A percentile compares a stretch with the other conserved stretches of the same genome.
These are phyloP conservation scores for Brachyhypopomus gauderio DNA, from an alignment of 2,113 vertebrate genomes.

Conservation along the genomic window DNA sequence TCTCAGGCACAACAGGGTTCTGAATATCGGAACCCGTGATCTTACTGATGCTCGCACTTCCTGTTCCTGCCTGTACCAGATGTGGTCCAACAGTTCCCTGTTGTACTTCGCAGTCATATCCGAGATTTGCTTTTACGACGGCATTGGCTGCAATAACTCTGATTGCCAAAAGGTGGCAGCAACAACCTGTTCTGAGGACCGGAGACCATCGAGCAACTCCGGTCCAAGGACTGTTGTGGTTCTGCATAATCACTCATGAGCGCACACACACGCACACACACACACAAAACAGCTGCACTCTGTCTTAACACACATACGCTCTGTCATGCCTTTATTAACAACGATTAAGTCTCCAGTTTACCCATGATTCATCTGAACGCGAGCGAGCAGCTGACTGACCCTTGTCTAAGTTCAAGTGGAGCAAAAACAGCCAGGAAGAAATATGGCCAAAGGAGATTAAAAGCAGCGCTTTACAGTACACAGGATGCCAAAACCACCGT, in stretches of 20 bases:
- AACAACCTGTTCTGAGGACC: background rate
- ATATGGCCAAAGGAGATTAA: too few species aligned
- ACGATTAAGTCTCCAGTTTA: slow-evolving; percentile 10
- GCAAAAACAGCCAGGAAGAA: background rate
- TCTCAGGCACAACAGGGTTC: too few species aligned
- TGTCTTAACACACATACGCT: background rate
- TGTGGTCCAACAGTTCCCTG: too few species aligned
- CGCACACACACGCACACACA: slow-evolving; percentile 1
- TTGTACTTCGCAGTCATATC: too few species aligned
- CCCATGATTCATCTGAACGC: slow-evolving; percentile 13
- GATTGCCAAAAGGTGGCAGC: slow-evolving; percentile 56
- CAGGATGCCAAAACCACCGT: too few species aligned
- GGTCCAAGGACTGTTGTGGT: background rate
- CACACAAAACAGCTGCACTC: background rate
- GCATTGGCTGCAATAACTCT: background rate
- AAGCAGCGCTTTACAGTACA: too few species aligned
- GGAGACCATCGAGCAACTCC: background rate
- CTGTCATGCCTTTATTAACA: background rate
- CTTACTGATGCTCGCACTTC: too few species aligned
- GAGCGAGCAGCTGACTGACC: background rate
- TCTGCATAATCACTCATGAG: background rate
- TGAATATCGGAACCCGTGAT: too few species aligned
- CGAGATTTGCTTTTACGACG: background rate
- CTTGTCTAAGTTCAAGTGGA: background rate
- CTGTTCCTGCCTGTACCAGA: too few species aligned